Conservation (phyloP, 2,797 vertebrate genomes). For the Acanthurus tractus region DNA sequence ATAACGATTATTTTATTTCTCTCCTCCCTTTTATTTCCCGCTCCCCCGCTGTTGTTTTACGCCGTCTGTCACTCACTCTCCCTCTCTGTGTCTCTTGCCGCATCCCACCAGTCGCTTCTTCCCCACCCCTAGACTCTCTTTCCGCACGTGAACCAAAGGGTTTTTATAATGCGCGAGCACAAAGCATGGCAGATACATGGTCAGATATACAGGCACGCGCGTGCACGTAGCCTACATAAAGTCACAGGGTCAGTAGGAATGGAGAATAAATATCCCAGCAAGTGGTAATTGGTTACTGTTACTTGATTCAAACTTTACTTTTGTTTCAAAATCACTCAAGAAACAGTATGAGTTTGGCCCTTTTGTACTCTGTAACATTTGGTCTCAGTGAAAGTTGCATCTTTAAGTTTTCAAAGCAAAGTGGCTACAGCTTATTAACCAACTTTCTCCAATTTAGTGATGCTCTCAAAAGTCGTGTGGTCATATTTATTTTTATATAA, state of each 20-base stretch:
- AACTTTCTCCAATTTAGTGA: background rate
- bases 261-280: background rate
- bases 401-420: background rate
- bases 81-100: constrained; percentile 45
- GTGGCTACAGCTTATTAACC: background rate
- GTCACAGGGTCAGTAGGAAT: background rate
- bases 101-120: constrained; percentile 75
- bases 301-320: background rate
- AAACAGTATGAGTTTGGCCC: background rate
- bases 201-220: constrained; percentile 14
- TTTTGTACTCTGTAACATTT: background rate
- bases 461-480: background rate
- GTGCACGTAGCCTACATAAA: constrained; percentile 2
- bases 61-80: constrained; percentile 25
- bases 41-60: constrained; percentile 34
- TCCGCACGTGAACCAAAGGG: constrained; percentile 59
- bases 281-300: background rate
- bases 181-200: constrained; percentile 12
- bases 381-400: background rate
- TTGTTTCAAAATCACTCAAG: background rate
- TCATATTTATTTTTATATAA: background rate
- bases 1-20: background rate
- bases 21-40: constrained; percentile 27
- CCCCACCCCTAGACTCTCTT: constrained; percentile 52
- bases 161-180: constrained; percentile 65